Base-by-base conservation (phyloP, 92 coral and sea anemone species). In the Epizoanthus ramosus region DNA sequence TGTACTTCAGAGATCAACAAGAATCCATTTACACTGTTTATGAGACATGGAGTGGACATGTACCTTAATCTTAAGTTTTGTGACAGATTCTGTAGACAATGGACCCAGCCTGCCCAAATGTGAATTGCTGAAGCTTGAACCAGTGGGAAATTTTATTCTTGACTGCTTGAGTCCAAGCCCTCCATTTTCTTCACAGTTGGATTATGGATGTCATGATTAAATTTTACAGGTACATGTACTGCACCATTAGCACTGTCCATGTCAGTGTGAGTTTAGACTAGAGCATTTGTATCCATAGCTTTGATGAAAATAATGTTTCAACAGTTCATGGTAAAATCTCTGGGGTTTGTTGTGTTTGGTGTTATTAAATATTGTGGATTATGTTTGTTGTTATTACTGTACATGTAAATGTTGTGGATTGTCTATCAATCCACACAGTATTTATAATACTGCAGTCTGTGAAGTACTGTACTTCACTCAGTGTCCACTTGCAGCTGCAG, bases 1-100 rank as follows among this genome's bases (percentile, higher is more conserved):
- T 47, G n/a, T n/a, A 84, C 88, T 8, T 74, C 83, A 8, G 88
- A 84, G 83, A 84, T 84, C 23, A 83, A 84, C 88, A 84, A 84
- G 74, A 84, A 84, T 47, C 88, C 88, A 33, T 84, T 84, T 24
- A 84, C 88, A 45, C 54, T 84, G 28, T 84, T 84, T 25, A 57
- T 74, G 69, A 37, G 75, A 8, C 72, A 82, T 5, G 88, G 71
- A 63, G 83, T 84, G 12, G 76, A 84, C 75, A 64, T n/a, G 66
- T 66, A 84, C 74, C 75, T 84, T 63, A 84, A 75, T 52, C 73
- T 84, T 25, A 84, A 74, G 74, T 16, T 21, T 23, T 19, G 75
- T 19, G 75, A 37, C 57, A 43, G 75, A 70, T 70, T 41, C 56
- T 37, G 75, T 70, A 5, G 57, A 70, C 22, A 39, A 8, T 37